A percentile compares a stretch with the other conserved stretches of the same genome.
These are phyloP conservation scores for Calameuta filiformis DNA, from an alignment of 2,888 invertebrate species.

Conservation along the genomic window DNA sequence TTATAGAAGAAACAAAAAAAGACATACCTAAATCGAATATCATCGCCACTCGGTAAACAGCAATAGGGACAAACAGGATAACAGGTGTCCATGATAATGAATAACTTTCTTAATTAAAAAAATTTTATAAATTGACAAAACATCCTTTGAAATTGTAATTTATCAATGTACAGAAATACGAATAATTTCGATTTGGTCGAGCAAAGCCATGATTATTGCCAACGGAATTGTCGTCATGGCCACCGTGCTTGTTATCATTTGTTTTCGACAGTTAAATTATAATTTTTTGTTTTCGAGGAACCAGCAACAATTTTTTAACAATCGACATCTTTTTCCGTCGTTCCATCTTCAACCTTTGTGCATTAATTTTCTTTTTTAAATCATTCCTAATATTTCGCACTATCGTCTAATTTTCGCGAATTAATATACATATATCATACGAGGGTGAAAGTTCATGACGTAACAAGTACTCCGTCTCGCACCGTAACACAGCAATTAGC, in stretches of 20 bases:
- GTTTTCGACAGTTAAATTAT: neutral
- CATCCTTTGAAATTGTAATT: neutral
- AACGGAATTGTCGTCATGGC: slow-evolving; percentile 21
- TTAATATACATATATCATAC: slow-evolving; percentile 16
- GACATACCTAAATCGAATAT: slow-evolving; percentile 40
- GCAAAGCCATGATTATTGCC: slow-evolving; percentile 28
- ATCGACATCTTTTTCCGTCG: neutral
- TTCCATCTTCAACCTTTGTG: too few species aligned
- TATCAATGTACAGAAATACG: slow-evolving; percentile 15
- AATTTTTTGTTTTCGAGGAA: neutral
- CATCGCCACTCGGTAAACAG: slow-evolving; percentile 35
- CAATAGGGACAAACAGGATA: slow-evolving; percentile 35
- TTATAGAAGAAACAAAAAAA: neutral
- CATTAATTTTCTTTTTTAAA: too few species aligned
- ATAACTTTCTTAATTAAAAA: neutral
- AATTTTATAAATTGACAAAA: slow-evolving; percentile 2
- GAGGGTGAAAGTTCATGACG: slow-evolving; percentile 41
- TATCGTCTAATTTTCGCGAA: slow-evolving; percentile 14
- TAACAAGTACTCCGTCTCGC: slow-evolving; percentile 15
- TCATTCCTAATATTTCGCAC: neutral
- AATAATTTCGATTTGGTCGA: slow-evolving; percentile 28
- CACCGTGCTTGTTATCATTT: slow-evolving; percentile 16
- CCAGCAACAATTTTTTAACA: neutral
- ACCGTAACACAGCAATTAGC: slow-evolving; percentile 34
- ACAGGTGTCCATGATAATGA: slow-evolving; percentile 31